Evolutionary conservation across 2,797 vertebrate genomes (phyloP).

Genomic region (Mormyrops attenuatus): DNA sequence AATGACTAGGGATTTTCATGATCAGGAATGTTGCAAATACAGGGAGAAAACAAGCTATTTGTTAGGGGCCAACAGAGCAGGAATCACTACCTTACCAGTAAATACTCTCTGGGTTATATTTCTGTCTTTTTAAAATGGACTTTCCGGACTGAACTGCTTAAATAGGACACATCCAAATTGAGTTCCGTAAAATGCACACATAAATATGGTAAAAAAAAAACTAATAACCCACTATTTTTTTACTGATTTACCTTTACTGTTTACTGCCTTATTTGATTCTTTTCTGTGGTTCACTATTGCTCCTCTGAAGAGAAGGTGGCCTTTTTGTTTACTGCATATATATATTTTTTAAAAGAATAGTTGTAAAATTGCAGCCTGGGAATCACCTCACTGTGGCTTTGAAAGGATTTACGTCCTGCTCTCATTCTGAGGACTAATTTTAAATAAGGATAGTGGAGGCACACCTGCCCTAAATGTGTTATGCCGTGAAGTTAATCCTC

Average conservation of each 20-base stretch:
- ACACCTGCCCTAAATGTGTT: neutral
- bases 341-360: constrained; percentile 11
- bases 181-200: constrained; percentile 13
- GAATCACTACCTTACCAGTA: constrained; percentile 22
- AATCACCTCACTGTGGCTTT: neutral
- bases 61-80: constrained; percentile 23
- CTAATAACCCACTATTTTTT: neutral
- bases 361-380: constrained; percentile 26
- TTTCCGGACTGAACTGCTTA: constrained; percentile 23
- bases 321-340: neutral
- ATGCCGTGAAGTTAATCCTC: constrained; percentile 10
- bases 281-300: neutral
- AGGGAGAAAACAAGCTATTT: constrained; percentile 31
- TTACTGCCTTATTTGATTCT: neutral
- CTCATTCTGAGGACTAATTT: neutral
- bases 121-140: constrained; percentile 25
- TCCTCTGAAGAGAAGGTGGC: neutral
- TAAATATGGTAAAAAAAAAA: constrained; percentile 21
- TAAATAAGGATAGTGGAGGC: constrained; percentile 27
- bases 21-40: constrained; percentile 17
- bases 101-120: neutral
- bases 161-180: constrained; percentile 12
- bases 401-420: neutral
- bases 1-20: neutral
- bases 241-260: neutral